These are phyloP conservation scores for Xenotilapia longispinis DNA, from an alignment of 2,113 vertebrate species.

Conservation along the genomic window DNA sequence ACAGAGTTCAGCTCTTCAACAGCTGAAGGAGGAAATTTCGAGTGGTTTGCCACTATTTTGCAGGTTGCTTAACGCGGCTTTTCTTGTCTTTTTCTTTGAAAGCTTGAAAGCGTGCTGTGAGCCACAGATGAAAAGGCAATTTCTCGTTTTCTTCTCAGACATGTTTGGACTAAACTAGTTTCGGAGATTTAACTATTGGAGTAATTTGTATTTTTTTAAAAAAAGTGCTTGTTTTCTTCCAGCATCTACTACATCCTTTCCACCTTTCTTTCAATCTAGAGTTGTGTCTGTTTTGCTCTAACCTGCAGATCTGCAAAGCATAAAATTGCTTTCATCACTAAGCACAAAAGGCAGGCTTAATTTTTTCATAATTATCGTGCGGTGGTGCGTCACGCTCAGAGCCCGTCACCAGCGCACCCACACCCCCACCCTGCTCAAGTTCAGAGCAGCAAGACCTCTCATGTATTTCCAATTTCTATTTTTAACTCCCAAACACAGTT, in stretches of 20 bases:
- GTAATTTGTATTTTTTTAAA: neutral
- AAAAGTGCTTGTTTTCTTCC: neutral
- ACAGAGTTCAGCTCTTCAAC: slow-evolving; percentile 2
- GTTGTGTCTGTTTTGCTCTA: neutral
- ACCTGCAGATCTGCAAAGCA: neutral
- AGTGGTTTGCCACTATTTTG: slow-evolving; percentile 2
- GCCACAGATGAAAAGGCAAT: neutral
- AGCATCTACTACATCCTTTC: neutral
- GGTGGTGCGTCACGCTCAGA: neutral
- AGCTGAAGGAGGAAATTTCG: slow-evolving; percentile 4
- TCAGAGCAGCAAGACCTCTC: slow-evolving; percentile 32
- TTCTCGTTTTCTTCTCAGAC: neutral
- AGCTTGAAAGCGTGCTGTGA: slow-evolving; percentile 6
- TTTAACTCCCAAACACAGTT: slow-evolving; percentile 60
- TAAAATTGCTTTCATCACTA: neutral
- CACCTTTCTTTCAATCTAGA: neutral
- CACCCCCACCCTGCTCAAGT: slow-evolving; percentile 17
- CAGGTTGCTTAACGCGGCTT: neutral
- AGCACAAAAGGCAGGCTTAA: neutral
- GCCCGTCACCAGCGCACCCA: neutral
- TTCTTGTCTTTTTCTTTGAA: neutral
- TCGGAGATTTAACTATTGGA: neutral
- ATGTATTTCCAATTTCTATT: slow-evolving; percentile 60
- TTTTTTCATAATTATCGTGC: neutral
- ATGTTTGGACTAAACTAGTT: neutral